Percentiles rank a stretch among this genome's conserved stretches.
Conservation (phyloP, 2,113 vertebrate species). For the Corythoichthys haematopterus region DNA sequence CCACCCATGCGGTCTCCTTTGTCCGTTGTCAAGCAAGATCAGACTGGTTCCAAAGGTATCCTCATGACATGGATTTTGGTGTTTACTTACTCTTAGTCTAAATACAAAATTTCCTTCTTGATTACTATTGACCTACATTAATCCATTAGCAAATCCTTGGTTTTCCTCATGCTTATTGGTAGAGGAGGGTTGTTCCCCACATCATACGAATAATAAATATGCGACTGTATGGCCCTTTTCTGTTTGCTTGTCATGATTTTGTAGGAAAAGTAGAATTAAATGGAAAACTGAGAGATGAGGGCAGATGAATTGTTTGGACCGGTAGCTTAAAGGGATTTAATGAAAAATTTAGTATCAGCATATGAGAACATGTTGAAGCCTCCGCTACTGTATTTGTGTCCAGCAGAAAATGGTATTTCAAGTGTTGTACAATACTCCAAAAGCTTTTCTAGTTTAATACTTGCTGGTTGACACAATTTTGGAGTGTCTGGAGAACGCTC, state of each 20-base stretch:
- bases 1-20: conserved; percentile 85
- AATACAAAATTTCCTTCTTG: background rate
- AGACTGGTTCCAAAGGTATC: conserved; percentile 83
- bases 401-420: conserved; percentile 33
- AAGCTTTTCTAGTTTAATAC: conserved; percentile 16
- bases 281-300: conserved; percentile 21
- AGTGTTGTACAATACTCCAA: conserved; percentile 19
- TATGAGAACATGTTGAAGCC: conserved; percentile 33
- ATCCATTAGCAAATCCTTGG: background rate
- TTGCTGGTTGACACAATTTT: conserved; percentile 4
- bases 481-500: conserved; percentile 24
- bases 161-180: background rate
- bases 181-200: conserved; percentile 26
- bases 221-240: conserved; percentile 16
- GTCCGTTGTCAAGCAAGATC: conserved; percentile 89
- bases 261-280: conserved; percentile 24
- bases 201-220: conserved; percentile 36
- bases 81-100: background rate
- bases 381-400: conserved; percentile 25
- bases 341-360: conserved; percentile 36
- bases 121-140: background rate
- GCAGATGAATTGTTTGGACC: conserved; percentile 42
- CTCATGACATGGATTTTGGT: background rate
- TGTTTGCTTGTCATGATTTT: conserved; percentile 22
- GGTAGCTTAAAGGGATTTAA: conserved; percentile 37